Conservation (phyloP, 1,140 invertebrate species). For the Bombus terrestris region DNA sequence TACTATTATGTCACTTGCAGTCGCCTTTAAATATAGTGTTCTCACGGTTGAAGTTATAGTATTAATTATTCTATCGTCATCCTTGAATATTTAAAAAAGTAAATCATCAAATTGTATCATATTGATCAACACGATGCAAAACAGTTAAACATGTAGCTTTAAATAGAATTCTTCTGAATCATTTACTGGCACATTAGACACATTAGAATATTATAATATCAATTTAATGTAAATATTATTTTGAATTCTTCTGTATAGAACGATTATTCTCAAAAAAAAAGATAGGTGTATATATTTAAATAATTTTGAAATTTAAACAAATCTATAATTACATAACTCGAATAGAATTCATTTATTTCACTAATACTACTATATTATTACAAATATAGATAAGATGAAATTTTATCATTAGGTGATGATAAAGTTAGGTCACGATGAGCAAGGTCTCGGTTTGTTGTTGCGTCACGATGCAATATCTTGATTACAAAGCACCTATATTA, state of each 20-base stretch:
- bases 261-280: not conserved
- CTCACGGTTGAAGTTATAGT: not conserved
- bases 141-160: too few relatives aligned
- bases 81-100: not conserved
- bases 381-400: not conserved
- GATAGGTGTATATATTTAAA: too few relatives aligned
- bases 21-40: not conserved
- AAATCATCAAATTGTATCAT: not conserved
- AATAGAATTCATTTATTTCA: not conserved
- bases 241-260: not conserved
- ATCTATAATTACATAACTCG: too few relatives aligned
- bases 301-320: not conserved
- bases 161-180: not conserved
- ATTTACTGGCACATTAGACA: not conserved
- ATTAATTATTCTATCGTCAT: slow-evolving; percentile 2
- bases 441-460: slow-evolving; percentile 15
- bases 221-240: too few relatives aligned
- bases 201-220: not conserved
- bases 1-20: slow-evolving; percentile 1
- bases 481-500: slow-evolving; percentile 3
- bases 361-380: not conserved
- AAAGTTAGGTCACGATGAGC: slow-evolving; percentile 6
- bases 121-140: not conserved
- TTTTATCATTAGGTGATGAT: not conserved
- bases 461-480: not conserved